phyloP scores from a whole-genome alignment of 2,113 vertebrate genomes.

The Synodontis membranacea region DNA sequence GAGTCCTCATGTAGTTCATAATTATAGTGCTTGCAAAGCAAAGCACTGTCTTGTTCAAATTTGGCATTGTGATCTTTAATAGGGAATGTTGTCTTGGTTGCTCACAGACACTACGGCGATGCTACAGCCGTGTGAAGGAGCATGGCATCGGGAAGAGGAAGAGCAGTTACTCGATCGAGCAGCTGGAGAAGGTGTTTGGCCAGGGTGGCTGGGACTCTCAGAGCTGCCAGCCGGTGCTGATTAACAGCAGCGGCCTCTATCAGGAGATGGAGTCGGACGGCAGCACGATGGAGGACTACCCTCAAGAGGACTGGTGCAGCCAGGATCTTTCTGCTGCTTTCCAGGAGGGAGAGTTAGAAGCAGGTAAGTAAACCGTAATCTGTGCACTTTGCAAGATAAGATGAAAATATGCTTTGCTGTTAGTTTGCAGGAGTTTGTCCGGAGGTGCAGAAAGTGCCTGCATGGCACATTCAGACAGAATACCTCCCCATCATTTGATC shows the following conservation, averaged over 20 bases:
- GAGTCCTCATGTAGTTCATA: neutral
- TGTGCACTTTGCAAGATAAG: neutral
- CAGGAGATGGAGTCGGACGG: conserved; percentile 97
- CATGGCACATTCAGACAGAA: neutral
- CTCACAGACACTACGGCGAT: conserved; percentile 89
- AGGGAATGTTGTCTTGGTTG: conserved; percentile 33
- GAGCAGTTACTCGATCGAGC: conserved; percentile 98
- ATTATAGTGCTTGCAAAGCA: no score
- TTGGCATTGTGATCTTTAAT: neutral
- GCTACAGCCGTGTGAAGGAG: conserved; percentile 99
- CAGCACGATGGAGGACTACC: conserved; percentile 96
- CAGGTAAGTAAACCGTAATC: conserved; percentile 76
- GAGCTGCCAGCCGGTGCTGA: conserved; percentile 94
- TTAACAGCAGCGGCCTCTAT: conserved; percentile 97
- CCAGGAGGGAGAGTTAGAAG: conserved; percentile 89
- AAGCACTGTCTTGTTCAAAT: no score
- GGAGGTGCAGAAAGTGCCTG: neutral
- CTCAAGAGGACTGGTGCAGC: conserved; percentile 97
- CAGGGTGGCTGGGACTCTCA: conserved; percentile 98
- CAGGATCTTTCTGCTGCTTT: conserved; percentile 92
- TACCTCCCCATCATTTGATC: neutral
- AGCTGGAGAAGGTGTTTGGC: conserved; percentile 98
- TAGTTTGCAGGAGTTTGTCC: neutral
- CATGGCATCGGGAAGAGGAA: conserved; percentile 96
- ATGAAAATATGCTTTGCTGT: neutral